phyloP scores from a whole-genome alignment of 2,888 invertebrate genomes.

The Hypercompe scribonia region DNA sequence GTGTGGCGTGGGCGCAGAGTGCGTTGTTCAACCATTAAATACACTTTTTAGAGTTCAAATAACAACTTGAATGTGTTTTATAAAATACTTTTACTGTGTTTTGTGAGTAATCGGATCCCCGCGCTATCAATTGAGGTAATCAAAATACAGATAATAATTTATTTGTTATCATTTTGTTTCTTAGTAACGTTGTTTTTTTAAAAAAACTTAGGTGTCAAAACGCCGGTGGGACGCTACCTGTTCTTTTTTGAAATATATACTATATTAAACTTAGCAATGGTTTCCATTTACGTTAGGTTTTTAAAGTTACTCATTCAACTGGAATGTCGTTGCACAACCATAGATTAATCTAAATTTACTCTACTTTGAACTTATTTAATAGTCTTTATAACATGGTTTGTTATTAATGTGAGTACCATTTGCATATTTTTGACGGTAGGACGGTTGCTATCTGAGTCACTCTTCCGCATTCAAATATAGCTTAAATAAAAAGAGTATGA shows the following conservation, averaged over 20 bases:
- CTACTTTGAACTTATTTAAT: not conserved
- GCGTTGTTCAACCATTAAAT: slow-evolving; percentile 75
- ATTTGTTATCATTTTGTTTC: slow-evolving; percentile 50
- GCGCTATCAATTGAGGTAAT: slow-evolving; percentile 54
- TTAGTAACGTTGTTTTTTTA: slow-evolving; percentile 35
- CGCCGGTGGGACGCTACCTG: slow-evolving; percentile 25
- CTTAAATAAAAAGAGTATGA: not conserved
- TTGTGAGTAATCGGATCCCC: slow-evolving; percentile 57
- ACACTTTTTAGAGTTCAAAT: slow-evolving; percentile 55
- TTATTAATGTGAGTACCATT: slow-evolving; percentile 7
- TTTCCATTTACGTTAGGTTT: not conserved
- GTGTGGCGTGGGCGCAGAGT: slow-evolving; percentile 79
- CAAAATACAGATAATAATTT: slow-evolving; percentile 50
- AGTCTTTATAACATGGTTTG: not conserved
- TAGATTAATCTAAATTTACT: not conserved
- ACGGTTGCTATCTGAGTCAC: not conserved
- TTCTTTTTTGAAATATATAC: slow-evolving; percentile 6
- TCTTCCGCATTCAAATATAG: not conserved
- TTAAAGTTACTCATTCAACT: slow-evolving; percentile 27
- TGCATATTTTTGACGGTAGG: not conserved
- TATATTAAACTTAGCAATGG: slow-evolving; percentile 17
- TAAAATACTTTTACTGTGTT: slow-evolving; percentile 59
- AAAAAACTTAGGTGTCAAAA: slow-evolving; percentile 30
- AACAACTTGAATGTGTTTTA: slow-evolving; percentile 62
- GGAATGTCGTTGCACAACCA: slow-evolving; percentile 41